These are phyloP conservation scores for Macropodus opercularis DNA, from an alignment of 2,797 vertebrate genomes.

Conservation along the genomic window DNA sequence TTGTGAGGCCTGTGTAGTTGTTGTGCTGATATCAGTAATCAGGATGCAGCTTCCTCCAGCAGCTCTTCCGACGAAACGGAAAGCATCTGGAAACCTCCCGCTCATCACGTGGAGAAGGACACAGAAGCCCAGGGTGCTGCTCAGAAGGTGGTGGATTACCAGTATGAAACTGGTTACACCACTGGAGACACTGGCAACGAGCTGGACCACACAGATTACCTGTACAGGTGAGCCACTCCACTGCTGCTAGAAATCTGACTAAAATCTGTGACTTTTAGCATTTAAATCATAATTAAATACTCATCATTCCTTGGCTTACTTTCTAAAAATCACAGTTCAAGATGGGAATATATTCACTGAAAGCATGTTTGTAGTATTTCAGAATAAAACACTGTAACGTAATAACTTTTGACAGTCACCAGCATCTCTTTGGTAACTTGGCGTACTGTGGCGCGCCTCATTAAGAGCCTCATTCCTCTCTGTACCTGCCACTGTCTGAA, in stretches of 20 bases:
- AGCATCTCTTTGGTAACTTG: constrained; percentile 1
- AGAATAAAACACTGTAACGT: constrained; percentile 16
- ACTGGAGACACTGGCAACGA: constrained; percentile 85
- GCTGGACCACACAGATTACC: constrained; percentile 69
- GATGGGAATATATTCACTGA: too few species aligned
- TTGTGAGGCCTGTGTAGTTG: constrained; percentile 24
- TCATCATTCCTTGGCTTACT: too few species aligned
- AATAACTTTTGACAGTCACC: neutral
- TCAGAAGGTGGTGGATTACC: constrained; percentile 75
- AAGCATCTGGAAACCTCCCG: constrained; percentile 43
- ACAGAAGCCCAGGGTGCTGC: constrained; percentile 11
- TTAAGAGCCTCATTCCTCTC: neutral
- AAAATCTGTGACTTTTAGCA: too few species aligned
- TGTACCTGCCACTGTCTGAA: neutral
- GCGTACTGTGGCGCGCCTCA: neutral
- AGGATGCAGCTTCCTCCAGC: constrained; percentile 46
- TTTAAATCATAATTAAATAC: too few species aligned
- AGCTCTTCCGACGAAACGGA: constrained; percentile 64
- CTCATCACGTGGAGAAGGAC: constrained; percentile 11
- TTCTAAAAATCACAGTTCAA: too few species aligned
- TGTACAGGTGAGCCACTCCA: constrained; percentile 58
- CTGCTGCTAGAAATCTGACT: neutral
- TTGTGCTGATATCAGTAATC: constrained; percentile 30
- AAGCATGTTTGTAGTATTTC: constrained; percentile 4
- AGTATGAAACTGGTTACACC: constrained; percentile 85